Evolutionary conservation across 2,888 invertebrate species (phyloP), one percentile per base, ranked within the genome.

Genomic region (Noctuana brunneofusca): DNA sequence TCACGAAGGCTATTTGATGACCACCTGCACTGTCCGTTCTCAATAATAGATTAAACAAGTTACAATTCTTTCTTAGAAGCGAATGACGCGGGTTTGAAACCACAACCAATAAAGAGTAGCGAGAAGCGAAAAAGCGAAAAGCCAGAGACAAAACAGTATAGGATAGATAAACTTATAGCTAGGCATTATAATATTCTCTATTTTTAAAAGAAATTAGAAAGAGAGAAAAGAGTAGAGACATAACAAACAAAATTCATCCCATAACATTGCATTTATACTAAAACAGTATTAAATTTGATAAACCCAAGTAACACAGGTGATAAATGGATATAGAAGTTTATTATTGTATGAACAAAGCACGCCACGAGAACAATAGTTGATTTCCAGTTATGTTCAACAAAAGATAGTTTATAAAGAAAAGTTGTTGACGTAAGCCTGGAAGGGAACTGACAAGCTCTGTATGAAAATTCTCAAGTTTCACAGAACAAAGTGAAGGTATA

Each of bases 1-100:
- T 65, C 78, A 72, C 78, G 81, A 86, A 82, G 81, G 80, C 75
- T 71, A 81, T 87, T 84, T 83, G 84, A 88, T 86, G 83, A 81
- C 78, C 86, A 89, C 86, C 87, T 87, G 87, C 74, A 48, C 48
- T 38, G 48, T 38, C 54, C 54, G 32, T 32, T 46, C 16, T 16
- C 18, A 24, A 54, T 50, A 38, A 58, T 55, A 27, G 24, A 60
- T 60, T 49, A 54, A 48, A 38, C 60, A 60, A 48, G 48, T 54
- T 48, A 60, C 59, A 60, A 60, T 60, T 54, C n/a, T 48, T 54
- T 60, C 60, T 48, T 30, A 38, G 60, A 60, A 60, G 38, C 24
- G n/a, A 35, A 53, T 12, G 2, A 5, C n/a, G 11, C 4, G n/a
- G 48, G 1, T 12, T 22, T 22, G 9, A 22, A 20, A 3, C 18